These are phyloP conservation scores for Nothocercus nigrocapillus DNA, from an alignment of 2,113 vertebrate species.

Conservation along the genomic window DNA sequence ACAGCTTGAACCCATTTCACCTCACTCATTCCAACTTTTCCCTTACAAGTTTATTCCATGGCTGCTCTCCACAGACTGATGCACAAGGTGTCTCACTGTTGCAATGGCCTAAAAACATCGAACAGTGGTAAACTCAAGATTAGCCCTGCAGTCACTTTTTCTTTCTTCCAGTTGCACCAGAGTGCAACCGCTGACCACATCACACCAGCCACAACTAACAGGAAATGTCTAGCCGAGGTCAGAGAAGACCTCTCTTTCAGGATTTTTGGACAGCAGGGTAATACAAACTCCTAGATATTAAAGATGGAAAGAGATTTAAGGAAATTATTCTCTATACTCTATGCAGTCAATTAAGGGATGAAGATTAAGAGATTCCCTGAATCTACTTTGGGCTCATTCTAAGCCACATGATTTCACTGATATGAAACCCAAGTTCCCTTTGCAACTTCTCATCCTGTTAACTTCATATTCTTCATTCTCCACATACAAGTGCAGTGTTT, in stretches of 20 bases:
- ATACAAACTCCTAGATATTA: constrained; percentile 3
- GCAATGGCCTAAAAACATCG: neutral
- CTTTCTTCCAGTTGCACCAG: neutral
- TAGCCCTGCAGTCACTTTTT: neutral
- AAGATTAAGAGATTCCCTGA: neutral
- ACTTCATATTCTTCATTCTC: neutral
- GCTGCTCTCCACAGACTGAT: neutral
- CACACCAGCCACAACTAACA: neutral
- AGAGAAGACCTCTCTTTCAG: neutral
- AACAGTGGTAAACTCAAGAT: neutral
- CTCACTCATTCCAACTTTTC: neutral
- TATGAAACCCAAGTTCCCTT: neutral
- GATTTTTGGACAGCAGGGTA: neutral
- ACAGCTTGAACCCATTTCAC: neutral
- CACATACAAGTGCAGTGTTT: neutral
- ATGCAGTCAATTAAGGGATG: constrained; percentile 28
- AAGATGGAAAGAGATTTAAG: neutral
- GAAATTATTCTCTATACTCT: neutral
- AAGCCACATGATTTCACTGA: neutral
- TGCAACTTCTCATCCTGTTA: neutral
- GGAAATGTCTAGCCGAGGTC: neutral
- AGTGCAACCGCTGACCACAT: neutral
- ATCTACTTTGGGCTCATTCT: neutral
- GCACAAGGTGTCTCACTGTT: neutral
- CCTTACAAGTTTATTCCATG: neutral